A percentile compares a stretch with the other conserved stretches of the same genome.
phyloP scores from a whole-genome alignment of 2,797 vertebrate genomes.

The Propithecus perrieri region DNA sequence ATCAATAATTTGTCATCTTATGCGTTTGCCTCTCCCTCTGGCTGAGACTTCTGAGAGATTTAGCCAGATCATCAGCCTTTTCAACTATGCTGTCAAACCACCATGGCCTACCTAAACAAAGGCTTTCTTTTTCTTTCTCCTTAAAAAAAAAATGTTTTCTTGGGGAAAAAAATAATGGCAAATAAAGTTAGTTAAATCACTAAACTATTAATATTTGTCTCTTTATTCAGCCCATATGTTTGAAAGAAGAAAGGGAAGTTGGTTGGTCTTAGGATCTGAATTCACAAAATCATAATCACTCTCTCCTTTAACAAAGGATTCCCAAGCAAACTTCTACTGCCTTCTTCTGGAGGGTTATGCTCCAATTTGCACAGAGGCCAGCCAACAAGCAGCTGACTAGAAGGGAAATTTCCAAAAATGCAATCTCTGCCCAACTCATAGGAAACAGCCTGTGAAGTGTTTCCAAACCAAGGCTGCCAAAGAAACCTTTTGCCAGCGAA shows the following conservation, averaged over 20 bases:
- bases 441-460: constrained; percentile 17
- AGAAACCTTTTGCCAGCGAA: not conserved
- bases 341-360: not conserved
- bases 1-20: constrained; percentile 15
- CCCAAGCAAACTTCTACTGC: not conserved
- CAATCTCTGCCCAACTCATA: not conserved
- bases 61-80: constrained; percentile 32
- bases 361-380: constrained; percentile 7
- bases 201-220: not conserved
- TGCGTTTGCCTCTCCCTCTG: not conserved
- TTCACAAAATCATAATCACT: constrained; percentile 31
- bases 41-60: not conserved
- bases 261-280: not conserved
- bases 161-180: not conserved
- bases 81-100: constrained; percentile 51
- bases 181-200: constrained; percentile 53
- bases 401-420: constrained; percentile 24
- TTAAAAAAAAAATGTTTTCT: not conserved
- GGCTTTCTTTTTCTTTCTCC: not conserved
- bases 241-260: constrained; percentile 11
- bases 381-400: constrained; percentile 12
- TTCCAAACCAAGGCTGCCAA: constrained; percentile 56
- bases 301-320: not conserved
- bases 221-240: constrained; percentile 50
- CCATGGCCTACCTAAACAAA: constrained; percentile 45